Conservation (phyloP, 2,113 vertebrate genomes). For the Sula dactylatra region DNA sequence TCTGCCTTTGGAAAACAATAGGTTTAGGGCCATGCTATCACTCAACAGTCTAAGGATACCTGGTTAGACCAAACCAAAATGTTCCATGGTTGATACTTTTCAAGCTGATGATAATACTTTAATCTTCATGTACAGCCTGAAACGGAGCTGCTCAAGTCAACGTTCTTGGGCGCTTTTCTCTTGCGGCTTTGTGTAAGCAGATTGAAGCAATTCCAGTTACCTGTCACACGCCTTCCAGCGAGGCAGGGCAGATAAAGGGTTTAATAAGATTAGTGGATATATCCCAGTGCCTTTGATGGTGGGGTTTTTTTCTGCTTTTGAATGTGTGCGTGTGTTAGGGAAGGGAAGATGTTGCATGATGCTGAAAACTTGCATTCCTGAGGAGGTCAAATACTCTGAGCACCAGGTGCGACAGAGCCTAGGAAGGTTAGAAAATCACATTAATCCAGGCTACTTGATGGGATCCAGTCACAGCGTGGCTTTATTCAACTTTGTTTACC, state of each 20-base stretch:
- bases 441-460: not conserved
- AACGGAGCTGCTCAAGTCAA: not conserved
- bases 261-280: not conserved
- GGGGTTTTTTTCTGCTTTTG: not conserved
- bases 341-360: not conserved
- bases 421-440: not conserved
- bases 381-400: not conserved
- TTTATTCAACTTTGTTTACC: not conserved
- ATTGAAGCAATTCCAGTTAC: not conserved
- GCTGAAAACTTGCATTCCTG: not conserved
- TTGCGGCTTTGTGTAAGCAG: not conserved
- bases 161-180: not conserved
- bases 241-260: not conserved
- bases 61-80: not conserved
- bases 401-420: not conserved
- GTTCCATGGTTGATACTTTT: not conserved
- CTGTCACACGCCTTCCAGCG: not conserved
- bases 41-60: not conserved
- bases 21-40: not conserved
- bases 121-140: not conserved
- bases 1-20: not conserved
- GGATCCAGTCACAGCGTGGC: not conserved
- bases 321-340: fast-evolving
- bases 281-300: not conserved
- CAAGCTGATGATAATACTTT: not conserved